A percentile compares a stretch with the other conserved stretches of the same genome.
Conservation (phyloP, 2,797 vertebrate species). For the Fundulus diaphanus region DNA sequence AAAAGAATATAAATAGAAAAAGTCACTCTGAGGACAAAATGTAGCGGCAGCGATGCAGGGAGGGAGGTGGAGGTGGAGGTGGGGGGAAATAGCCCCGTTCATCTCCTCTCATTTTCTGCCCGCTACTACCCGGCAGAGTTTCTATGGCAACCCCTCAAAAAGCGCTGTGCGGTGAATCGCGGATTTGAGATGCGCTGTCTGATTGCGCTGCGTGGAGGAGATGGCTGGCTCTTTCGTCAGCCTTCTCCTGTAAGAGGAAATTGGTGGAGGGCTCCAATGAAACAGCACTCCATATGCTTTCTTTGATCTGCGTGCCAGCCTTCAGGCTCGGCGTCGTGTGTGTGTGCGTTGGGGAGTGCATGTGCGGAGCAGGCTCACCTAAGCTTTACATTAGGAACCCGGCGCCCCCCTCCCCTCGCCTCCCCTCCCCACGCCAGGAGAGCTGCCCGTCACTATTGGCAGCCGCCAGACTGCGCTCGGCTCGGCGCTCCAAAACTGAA, state of each 20-base stretch:
- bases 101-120: conserved; percentile 82
- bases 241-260: conserved; percentile 76
- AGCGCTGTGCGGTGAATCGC: conserved; percentile 80
- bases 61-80: conserved; percentile 68
- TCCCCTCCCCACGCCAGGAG: conserved; percentile 41
- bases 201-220: conserved; percentile 79
- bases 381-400: conserved; percentile 65
- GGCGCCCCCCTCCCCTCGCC: conserved; percentile 41
- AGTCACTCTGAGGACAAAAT: conserved; percentile 73
- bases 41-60: conserved; percentile 64
- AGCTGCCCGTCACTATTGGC: conserved; percentile 54
- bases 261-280: conserved; percentile 74
- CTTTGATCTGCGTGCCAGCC: conserved; percentile 61
- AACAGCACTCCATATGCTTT: conserved; percentile 73
- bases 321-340: conserved; percentile 36
- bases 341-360: conserved; percentile 1
- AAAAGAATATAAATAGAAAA: too few relatives aligned
- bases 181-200: conserved; percentile 80
- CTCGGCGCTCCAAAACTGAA: conserved; percentile 50
- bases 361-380: not conserved
- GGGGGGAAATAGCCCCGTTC: conserved; percentile 82
- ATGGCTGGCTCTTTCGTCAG: conserved; percentile 79
- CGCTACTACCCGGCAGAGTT: conserved; percentile 83
- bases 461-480: conserved; percentile 45
- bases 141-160: conserved; percentile 87